These are phyloP conservation scores for Tromatobia lineatoria DNA, from an alignment of 2,888 invertebrate genomes.

Conservation along the genomic window DNA sequence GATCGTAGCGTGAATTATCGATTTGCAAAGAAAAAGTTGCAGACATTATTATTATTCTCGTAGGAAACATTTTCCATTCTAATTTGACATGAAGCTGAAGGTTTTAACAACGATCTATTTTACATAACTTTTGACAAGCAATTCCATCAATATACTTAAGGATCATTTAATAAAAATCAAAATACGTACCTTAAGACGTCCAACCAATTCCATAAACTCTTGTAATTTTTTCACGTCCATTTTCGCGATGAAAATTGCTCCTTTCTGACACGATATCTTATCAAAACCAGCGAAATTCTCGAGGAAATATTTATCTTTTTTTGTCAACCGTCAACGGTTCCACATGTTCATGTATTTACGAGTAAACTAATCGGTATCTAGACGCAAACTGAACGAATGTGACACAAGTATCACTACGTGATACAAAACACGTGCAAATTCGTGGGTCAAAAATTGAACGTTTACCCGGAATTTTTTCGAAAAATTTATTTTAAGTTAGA, in stretches of 20 bases:
- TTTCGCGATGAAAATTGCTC: neutral
- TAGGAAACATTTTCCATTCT: neutral
- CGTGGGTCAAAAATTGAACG: neutral
- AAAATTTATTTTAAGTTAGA: too few species aligned
- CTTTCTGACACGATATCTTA: neutral
- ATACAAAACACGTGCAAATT: neutral
- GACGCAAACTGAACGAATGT: neutral
- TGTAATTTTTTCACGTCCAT: constrained; percentile 87
- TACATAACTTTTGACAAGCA: neutral
- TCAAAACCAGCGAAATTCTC: neutral
- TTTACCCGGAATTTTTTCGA: too few species aligned
- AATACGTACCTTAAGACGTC: constrained; percentile 88
- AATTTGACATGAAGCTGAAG: too few species aligned
- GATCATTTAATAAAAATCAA: neutral
- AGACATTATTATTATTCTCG: neutral
- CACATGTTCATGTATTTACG: neutral
- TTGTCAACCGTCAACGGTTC: neutral
- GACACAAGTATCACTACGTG: neutral
- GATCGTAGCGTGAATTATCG: neutral
- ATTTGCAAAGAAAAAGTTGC: constrained; percentile 1
- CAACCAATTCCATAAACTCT: constrained; percentile 91
- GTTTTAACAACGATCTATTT: neutral
- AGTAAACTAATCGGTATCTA: neutral
- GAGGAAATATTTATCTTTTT: neutral
- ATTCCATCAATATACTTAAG: neutral